Evolutionary conservation across 2,888 invertebrate genomes (phyloP).

Genomic region (Sepiola atlantica): DNA sequence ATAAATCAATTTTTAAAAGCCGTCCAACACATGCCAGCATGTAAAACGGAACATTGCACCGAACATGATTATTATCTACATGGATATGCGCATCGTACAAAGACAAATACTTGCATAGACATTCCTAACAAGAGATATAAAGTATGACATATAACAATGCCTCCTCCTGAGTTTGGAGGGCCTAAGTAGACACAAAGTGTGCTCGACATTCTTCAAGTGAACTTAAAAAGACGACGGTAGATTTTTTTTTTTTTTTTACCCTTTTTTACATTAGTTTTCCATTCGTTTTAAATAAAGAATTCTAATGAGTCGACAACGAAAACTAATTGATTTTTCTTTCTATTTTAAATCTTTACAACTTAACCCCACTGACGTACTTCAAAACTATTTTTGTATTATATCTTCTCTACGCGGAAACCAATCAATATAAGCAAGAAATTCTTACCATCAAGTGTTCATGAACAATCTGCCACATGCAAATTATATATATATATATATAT

Average conservation of each 20-base stretch:
- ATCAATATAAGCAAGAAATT: neutral
- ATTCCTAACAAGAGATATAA: no score
- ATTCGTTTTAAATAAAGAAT: neutral
- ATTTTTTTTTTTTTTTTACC: no score
- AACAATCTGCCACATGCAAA: neutral
- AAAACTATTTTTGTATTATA: neutral
- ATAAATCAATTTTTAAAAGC: no score
- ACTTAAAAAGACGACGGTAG: neutral
- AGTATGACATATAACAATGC: no score
- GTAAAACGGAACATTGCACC: no score
- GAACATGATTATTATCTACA: no score
- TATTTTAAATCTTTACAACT: neutral
- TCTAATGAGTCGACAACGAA: slow-evolving; percentile 12
- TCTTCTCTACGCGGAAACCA: neutral
- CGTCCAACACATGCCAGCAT: no score
- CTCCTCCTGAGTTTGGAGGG: no score
- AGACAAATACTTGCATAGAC: no score
- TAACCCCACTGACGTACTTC: neutral
- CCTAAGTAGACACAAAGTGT: no score
- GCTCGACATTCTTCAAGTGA: neutral
- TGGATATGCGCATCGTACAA: no score
- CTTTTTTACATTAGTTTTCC: neutral
- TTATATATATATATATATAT: no score
- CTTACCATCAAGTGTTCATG: neutral
- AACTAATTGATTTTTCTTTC: neutral